Base-by-base conservation (phyloP, 2,113 vertebrate species). In the Salminus brasiliensis region DNA sequence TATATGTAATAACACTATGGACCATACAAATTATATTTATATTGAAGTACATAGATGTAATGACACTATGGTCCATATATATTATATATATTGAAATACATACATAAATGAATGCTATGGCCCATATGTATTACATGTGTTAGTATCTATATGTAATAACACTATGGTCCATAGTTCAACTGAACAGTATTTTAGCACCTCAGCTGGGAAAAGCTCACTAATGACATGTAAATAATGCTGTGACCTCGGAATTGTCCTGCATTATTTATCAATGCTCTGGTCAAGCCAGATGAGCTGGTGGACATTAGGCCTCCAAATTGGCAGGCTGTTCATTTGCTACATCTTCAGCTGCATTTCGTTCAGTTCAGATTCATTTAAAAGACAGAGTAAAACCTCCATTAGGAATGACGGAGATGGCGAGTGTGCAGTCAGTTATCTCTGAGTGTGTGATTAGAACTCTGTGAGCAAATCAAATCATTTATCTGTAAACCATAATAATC, bases 171-270 rank as follows among this genome's bases (percentile, higher is more conserved):
- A n/a, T n/a, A n/a, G n/a, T n/a, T 41, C n/a, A n/a, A n/a, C n/a
- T n/a, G n/a, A n/a, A n/a, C n/a, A n/a, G n/a, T n/a, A n/a, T n/a
- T n/a, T n/a, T n/a, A n/a, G n/a, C n/a, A n/a, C n/a, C n/a, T n/a
- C n/a, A n/a, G n/a, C n/a, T n/a, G 12, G 12, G 4, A 45, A 45
- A 45, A 45, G 91, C 92, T 92, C 90, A 94, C 96, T 95, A 95
- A 97, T 96, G 96, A 89, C 94, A 94, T 96, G 96, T 97, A 96
- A 97, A 96, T 97, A 97, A 95, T 95, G 34, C 94, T 92, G 96
- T 88, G 92, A 91, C 91, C 92, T 94, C 85, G 92, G 94, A 93
- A 93, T 92, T 92, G 89, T 79, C 86, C 91, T 96, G 95, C 95
- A 97, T 97, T 95, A 97, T 97, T 98, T 95, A 98, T 93, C 91